phyloP scores from a whole-genome alignment of 2,888 invertebrate species.

The Acleris emargana region DNA sequence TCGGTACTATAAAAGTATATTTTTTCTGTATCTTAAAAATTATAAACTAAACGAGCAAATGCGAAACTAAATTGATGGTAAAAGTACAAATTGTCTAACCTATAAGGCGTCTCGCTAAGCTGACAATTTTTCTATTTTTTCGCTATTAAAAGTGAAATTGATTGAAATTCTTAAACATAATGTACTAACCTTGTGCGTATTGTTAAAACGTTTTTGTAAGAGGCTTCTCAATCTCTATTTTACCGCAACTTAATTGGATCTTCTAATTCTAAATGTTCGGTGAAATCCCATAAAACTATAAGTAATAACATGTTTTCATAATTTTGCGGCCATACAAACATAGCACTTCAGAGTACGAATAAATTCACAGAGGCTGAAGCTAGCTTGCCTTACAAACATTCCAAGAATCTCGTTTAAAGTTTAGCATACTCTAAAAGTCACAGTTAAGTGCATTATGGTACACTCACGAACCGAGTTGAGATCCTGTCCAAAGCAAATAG shows the following conservation, averaged over 20 bases:
- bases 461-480: constrained; percentile 47
- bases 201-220: no score
- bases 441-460: constrained; percentile 56
- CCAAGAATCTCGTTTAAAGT: constrained; percentile 69
- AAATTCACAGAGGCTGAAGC: constrained; percentile 48
- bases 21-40: neutral
- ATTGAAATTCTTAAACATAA: no score
- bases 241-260: no score
- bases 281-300: no score
- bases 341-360: constrained; percentile 47
- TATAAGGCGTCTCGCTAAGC: no score
- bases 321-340: constrained; percentile 38
- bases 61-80: neutral
- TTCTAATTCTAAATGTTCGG: no score
- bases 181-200: no score
- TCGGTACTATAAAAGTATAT: no score
- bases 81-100: no score
- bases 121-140: no score
- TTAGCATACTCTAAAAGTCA: constrained; percentile 61
- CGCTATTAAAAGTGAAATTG: no score
- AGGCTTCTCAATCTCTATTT: no score
- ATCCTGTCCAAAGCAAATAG: constrained; percentile 53
- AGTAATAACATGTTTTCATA: constrained; percentile 17
- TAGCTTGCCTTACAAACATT: constrained; percentile 63
- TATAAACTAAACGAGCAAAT: neutral